A percentile compares a stretch with the other conserved stretches of the same genome.
phyloP scores from a whole-genome alignment of 2,113 vertebrate genomes.

The Platichthys flesus region DNA sequence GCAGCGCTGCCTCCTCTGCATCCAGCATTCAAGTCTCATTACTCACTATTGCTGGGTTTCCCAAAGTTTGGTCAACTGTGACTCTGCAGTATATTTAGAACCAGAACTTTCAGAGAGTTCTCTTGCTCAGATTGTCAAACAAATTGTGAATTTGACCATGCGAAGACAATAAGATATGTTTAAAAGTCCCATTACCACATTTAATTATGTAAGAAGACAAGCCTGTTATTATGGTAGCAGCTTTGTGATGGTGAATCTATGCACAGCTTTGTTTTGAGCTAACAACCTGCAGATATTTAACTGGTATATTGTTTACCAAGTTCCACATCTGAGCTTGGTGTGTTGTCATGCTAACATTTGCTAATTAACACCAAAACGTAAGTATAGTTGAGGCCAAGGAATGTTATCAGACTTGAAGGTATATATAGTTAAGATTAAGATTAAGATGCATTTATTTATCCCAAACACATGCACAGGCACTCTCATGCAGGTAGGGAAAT shows the following conservation, averaged over 20 bases:
- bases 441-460: too few relatives aligned
- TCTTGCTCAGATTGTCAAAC: not conserved
- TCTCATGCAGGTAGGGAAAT: too few relatives aligned
- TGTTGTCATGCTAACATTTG: not conserved
- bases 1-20: not conserved
- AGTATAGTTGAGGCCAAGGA: too few relatives aligned
- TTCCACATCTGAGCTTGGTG: not conserved
- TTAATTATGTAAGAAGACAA: not conserved
- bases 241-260: not conserved
- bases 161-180: not conserved
- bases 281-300: not conserved
- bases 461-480: too few relatives aligned
- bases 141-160: not conserved
- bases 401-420: not conserved
- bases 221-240: not conserved
- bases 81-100: not conserved
- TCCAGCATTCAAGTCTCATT: slow-evolving; percentile 7
- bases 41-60: slow-evolving; percentile 2
- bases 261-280: not conserved
- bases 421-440: too few relatives aligned
- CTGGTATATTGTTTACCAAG: not conserved
- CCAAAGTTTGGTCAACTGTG: not conserved
- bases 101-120: not conserved
- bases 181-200: slow-evolving; percentile 3
- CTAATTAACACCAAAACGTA: not conserved